Percentiles rank a stretch among this genome's conserved stretches.
Conservation (phyloP, 2,797 vertebrate species). For the Takifugu rubripes region DNA sequence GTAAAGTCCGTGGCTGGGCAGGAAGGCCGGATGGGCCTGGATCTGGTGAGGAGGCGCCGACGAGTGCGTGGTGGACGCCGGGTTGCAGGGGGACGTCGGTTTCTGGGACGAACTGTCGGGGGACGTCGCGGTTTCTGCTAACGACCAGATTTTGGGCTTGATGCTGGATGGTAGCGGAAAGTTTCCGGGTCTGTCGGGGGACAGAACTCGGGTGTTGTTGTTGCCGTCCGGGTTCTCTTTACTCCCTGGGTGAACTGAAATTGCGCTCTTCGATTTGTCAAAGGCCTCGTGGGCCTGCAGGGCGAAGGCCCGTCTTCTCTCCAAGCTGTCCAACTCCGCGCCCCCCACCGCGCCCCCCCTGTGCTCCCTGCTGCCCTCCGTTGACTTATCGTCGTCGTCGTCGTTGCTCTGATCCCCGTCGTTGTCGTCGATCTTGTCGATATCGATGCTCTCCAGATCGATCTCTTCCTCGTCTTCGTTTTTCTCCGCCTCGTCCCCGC, state of each 20-base stretch:
- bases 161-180: slow-evolving; percentile 87
- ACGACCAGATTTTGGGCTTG: slow-evolving; percentile 99
- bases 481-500: slow-evolving; percentile 91
- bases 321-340: slow-evolving; percentile 71
- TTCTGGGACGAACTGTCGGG: slow-evolving; percentile 88
- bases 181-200: slow-evolving; percentile 79
- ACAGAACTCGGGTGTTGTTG: slow-evolving; percentile 82
- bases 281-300: slow-evolving; percentile 82
- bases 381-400: slow-evolving; percentile 91
- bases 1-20: slow-evolving; percentile 97
- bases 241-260: slow-evolving; percentile 72
- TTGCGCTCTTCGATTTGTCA: slow-evolving; percentile 81
- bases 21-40: slow-evolving; percentile 89
- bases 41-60: slow-evolving; percentile 76
- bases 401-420: slow-evolving; percentile 95
- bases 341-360: slow-evolving; percentile 33
- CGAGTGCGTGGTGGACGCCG: slow-evolving; percentile 61
- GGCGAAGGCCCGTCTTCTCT: slow-evolving; percentile 81
- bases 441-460: slow-evolving; percentile 95
- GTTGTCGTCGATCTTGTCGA: slow-evolving; percentile 95
- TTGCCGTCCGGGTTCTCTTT: slow-evolving; percentile 83
- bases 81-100: slow-evolving; percentile 82
- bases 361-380: slow-evolving; percentile 75
- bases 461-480: slow-evolving; percentile 98
- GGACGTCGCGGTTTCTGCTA: slow-evolving; percentile 95